These are phyloP conservation scores for Tachycineta bicolor DNA, from an alignment of 2,113 vertebrate species.

Conservation along the genomic window DNA sequence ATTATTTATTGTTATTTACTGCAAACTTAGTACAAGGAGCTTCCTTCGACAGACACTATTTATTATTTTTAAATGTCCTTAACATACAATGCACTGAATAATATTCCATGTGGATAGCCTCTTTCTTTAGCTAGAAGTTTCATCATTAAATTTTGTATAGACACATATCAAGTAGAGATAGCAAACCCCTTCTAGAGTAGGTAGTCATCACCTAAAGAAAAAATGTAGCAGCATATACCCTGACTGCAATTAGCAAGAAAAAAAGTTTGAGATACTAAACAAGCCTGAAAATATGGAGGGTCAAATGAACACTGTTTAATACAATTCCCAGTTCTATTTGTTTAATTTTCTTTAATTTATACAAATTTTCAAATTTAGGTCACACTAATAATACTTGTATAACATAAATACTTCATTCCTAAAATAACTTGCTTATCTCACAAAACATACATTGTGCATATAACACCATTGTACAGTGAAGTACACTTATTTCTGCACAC, in stretches of 20 bases:
- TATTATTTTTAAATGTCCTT: neutral
- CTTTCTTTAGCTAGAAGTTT: neutral
- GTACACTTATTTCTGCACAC: neutral
- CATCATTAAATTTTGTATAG: neutral
- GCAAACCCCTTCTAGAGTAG: neutral
- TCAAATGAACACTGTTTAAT: neutral
- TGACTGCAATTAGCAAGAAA: neutral
- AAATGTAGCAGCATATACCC: neutral
- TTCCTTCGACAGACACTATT: neutral
- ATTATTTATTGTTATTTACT: neutral
- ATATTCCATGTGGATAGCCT: neutral
- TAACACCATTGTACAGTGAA: neutral
- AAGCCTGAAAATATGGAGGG: neutral
- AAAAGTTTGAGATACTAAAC: neutral
- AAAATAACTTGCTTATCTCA: neutral
- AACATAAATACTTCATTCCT: neutral
- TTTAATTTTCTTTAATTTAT: neutral
- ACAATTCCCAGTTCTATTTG: neutral
- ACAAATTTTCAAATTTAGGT: neutral
- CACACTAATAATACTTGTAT: neutral
- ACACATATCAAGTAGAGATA: neutral
- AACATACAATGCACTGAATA: neutral
- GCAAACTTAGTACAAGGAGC: neutral
- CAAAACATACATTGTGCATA: neutral
- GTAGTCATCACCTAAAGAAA: neutral